These are phyloP conservation scores for Scrobipalpa costella DNA, from an alignment of 2,888 invertebrate genomes.

Conservation along the genomic window DNA sequence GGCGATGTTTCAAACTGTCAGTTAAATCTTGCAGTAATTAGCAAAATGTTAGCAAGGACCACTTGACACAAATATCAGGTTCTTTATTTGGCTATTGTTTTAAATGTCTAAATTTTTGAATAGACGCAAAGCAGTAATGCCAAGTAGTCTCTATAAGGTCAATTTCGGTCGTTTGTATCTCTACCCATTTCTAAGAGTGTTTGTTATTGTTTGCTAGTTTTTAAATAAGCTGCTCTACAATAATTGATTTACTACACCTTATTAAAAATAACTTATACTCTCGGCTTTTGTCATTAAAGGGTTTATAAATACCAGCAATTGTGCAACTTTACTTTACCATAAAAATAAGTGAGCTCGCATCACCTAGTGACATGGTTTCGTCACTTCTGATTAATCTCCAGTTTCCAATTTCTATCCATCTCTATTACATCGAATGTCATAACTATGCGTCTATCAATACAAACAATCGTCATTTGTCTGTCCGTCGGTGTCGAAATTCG, in stretches of 20 bases:
- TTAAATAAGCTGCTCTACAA: too few species aligned
- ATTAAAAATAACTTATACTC: too few species aligned
- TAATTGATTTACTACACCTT: too few species aligned
- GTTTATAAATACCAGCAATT: background rate
- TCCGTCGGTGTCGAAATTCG: constrained; percentile 8
- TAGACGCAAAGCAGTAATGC: too few species aligned
- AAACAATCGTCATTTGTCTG: constrained; percentile 22
- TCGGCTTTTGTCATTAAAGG: too few species aligned
- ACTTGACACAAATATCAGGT: constrained; percentile 12
- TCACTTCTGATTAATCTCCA: constrained; percentile 5
- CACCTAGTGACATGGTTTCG: constrained; percentile 1
- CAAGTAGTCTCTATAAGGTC: too few species aligned
- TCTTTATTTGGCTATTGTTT: background rate
- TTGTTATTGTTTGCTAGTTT: too few species aligned
- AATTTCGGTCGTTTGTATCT: too few species aligned
- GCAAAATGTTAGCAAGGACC: constrained; percentile 19
- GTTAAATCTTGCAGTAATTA: background rate
- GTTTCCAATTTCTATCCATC: constrained; percentile 13
- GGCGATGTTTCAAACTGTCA: constrained; percentile 6
- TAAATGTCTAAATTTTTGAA: too few species aligned
- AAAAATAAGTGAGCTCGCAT: background rate
- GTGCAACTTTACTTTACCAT: background rate
- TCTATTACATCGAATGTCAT: constrained; percentile 12
- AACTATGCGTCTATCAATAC: constrained; percentile 9
- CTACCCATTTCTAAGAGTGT: too few species aligned